phyloP scores from a whole-genome alignment of 2,113 vertebrate species.

The Elaphurus davidianus region DNA sequence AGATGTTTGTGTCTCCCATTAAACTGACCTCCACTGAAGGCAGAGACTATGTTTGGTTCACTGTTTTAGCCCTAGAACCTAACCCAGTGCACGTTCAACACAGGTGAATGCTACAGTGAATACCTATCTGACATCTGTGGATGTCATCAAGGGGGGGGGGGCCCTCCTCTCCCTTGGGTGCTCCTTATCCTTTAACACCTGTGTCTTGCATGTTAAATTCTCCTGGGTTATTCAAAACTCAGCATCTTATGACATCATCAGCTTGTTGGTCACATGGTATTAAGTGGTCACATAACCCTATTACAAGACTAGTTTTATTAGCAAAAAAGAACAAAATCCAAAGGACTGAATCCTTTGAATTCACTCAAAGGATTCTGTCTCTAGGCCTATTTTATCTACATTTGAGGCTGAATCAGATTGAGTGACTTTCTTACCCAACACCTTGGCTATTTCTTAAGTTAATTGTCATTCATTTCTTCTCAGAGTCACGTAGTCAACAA shows the following conservation, averaged over 20 bases:
- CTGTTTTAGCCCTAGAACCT: neutral
- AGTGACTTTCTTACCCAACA: neutral
- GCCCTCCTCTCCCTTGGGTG: neutral
- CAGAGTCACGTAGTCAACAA: neutral
- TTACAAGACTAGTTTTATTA: neutral
- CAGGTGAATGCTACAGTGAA: neutral
- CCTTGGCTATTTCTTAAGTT: neutral
- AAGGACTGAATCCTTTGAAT: neutral
- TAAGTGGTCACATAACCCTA: neutral
- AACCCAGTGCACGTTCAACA: neutral
- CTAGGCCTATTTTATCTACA: neutral
- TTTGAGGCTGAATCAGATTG: neutral
- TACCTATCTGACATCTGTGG: neutral
- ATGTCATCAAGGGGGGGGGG: neutral
- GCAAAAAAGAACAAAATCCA: neutral
- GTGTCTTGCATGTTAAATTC: neutral
- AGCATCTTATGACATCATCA: neutral
- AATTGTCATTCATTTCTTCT: neutral
- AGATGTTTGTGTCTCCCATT: neutral
- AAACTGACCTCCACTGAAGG: neutral
- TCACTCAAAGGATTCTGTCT: neutral
- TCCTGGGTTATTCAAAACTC: neutral
- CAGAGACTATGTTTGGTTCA: neutral
- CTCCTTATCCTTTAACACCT: neutral
- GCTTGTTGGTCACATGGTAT: neutral